Percentiles rank a stretch among this genome's conserved stretches.
phyloP scores from a whole-genome alignment of 2,113 vertebrate species.

The Sialia sialis region DNA sequence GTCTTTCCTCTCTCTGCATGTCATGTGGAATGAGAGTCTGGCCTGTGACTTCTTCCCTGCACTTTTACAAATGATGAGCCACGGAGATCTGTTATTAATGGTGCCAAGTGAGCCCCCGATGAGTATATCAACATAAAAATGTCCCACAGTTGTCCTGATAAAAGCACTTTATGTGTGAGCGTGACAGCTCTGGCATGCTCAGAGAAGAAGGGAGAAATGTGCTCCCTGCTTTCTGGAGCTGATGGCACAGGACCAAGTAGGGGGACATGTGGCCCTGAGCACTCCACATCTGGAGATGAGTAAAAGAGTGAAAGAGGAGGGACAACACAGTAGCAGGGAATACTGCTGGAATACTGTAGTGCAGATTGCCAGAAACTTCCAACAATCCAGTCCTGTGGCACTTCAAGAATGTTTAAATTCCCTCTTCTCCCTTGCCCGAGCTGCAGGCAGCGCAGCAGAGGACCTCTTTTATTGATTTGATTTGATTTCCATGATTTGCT shows the following conservation, averaged over 20 bases:
- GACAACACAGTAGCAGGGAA: not conserved
- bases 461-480: not conserved
- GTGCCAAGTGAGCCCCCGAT: not conserved
- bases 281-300: not conserved
- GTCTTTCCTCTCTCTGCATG: not conserved
- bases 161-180: not conserved
- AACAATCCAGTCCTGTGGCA: not conserved
- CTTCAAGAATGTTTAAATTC: not conserved
- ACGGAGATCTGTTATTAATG: not conserved
- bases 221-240: not conserved
- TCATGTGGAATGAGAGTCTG: not conserved
- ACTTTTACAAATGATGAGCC: not conserved
- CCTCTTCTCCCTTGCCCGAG: not conserved
- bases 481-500: not conserved
- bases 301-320: not conserved
- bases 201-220: not conserved
- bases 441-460: not conserved
- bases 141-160: not conserved
- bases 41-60: not conserved
- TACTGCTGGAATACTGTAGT: not conserved
- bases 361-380: not conserved
- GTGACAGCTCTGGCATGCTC: not conserved
- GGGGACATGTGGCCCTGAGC: rapidly evolving
- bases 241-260: not conserved
- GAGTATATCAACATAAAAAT: not conserved